Base-by-base conservation (phyloP, 2,797 vertebrate genomes). In the Phoxinus dragarum region DNA sequence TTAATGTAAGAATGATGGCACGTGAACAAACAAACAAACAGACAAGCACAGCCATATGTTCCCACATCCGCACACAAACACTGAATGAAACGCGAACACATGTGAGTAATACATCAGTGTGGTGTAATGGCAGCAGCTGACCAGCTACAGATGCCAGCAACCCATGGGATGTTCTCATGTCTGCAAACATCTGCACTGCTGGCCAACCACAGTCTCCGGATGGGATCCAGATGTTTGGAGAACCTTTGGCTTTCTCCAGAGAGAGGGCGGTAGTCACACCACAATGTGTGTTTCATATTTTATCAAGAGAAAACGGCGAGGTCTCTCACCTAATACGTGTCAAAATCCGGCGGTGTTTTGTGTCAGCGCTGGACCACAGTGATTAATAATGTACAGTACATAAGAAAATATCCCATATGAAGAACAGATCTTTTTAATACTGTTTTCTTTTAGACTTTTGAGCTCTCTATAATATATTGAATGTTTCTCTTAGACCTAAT, bases 221-320 rank as follows among this genome's bases (percentile, higher is more conserved):
- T 94, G 84, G 88, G 85, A 86, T 79, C 91, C 94, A 94, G 93
- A 94, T 95, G 93, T 93, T 61, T 85, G 81, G 82, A 83, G 88
- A 86, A 85, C 64, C 88, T 90, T 89, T 91, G 88, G 90, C 6
- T 82, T 42, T 86, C 87, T 91, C 90, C 68, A 79, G 87, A 91
- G 92, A 82, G 88, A 87, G 88, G 76, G 82, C 85, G 86, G 72
- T 4, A 36, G 71, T 49, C 86, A 80, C 78, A 76, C 81, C 44
- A 90, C 61, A 17, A 31, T 49, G 23, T 47, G 85, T 36, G 66
- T 81, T 75, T 84, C 36, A 73, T 64, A 82, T 52, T 71, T 78
- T 36, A 56, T 19, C 9, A 59, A 34, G 77, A 31, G 38, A 78
- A 81, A 34, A 44, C 40, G 3, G 10, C 44, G 17, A 80, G 64